phyloP scores from a whole-genome alignment of 2,113 vertebrate genomes.

The Pyxicephalus adspersus region DNA sequence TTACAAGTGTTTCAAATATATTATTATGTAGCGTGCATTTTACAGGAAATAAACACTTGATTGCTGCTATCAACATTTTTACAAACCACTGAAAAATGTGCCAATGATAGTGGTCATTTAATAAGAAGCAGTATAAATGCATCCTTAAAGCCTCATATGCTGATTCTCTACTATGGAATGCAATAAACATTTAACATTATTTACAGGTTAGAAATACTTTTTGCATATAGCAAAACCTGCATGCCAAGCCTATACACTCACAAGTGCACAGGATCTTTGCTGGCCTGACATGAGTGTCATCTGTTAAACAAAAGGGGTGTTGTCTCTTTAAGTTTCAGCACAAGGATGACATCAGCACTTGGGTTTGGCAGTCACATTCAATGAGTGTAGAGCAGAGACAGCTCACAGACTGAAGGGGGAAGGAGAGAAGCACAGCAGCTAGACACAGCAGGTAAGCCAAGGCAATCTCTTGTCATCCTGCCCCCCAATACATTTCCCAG shows the following conservation, averaged over 20 bases:
- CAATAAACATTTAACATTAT: neutral
- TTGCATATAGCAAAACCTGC: neutral
- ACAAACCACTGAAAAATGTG: no score
- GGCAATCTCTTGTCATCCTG: conserved; percentile 49
- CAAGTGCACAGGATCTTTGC: no score
- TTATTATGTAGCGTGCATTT: no score
- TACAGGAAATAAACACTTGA: no score
- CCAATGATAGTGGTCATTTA: neutral
- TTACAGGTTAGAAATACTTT: neutral
- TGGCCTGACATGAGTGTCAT: conserved; percentile 5
- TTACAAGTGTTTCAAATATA: no score
- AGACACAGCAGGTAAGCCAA: conserved; percentile 45
- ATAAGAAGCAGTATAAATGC: neutral
- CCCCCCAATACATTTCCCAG: neutral
- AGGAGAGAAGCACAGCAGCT: conserved; percentile 39
- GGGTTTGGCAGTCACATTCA: conserved; percentile 50
- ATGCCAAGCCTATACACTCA: neutral
- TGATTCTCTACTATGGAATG: neutral
- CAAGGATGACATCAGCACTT: conserved; percentile 51
- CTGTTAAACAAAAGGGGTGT: conserved; percentile 39
- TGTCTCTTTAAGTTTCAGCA: conserved; percentile 54
- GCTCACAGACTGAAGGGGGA: conserved; percentile 52
- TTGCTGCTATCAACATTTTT: no score
- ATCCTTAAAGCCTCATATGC: neutral
- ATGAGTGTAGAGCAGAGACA: conserved; percentile 50